phyloP scores from a whole-genome alignment of 2,888 invertebrate genomes.

The Agriopis leucophaearia region DNA sequence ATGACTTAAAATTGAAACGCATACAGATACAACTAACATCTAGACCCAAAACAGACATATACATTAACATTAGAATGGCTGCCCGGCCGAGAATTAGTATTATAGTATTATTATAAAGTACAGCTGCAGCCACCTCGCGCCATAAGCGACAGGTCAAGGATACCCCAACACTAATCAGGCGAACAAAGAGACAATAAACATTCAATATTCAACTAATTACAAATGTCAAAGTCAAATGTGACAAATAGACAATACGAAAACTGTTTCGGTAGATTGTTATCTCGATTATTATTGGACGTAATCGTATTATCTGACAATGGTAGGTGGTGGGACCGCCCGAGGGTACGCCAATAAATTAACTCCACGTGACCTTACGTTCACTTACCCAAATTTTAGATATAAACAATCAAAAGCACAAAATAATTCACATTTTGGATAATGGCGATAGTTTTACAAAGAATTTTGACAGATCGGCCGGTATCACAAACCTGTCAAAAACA shows the following conservation, averaged over 20 bases:
- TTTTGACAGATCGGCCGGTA: too few relatives aligned
- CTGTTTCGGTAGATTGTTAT: constrained; percentile 56
- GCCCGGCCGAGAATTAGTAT: too few relatives aligned
- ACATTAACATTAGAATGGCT: too few relatives aligned
- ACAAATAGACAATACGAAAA: constrained; percentile 54
- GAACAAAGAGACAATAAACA: constrained; percentile 65
- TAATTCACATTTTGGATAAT: too few relatives aligned
- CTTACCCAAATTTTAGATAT: constrained; percentile 48
- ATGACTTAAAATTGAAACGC: too few relatives aligned
- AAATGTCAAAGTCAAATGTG: constrained; percentile 65
- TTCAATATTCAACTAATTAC: constrained; percentile 62
- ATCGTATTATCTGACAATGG: constrained; percentile 65
- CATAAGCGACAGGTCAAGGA: constrained; percentile 65
- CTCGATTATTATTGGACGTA: constrained; percentile 62
- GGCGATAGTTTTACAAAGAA: too few relatives aligned
- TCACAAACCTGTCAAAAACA: too few relatives aligned
- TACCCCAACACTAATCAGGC: constrained; percentile 55
- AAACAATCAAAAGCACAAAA: constrained; percentile 39
- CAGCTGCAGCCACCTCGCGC: too few relatives aligned
- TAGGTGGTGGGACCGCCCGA: constrained; percentile 47
- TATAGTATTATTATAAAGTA: too few relatives aligned
- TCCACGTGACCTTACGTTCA: constrained; percentile 72
- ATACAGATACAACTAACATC: too few relatives aligned
- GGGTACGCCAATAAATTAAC: constrained; percentile 65
- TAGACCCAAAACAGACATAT: too few relatives aligned